A percentile compares a stretch with the other conserved stretches of the same genome.
phyloP scores from a whole-genome alignment of 2,888 invertebrate genomes.

The Erpobdella octoculata region DNA sequence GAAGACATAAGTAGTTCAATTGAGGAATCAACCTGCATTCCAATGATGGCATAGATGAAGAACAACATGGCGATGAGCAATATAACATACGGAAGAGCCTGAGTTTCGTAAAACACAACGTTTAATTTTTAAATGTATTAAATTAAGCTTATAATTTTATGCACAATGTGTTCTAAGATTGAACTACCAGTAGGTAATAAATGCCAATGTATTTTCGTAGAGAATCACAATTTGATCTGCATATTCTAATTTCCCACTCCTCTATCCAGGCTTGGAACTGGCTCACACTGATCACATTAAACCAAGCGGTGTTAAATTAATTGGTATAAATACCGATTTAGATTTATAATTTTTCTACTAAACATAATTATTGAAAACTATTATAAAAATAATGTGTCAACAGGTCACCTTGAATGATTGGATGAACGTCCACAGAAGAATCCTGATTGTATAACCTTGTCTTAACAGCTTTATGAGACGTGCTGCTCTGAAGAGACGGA shows the following conservation, averaged over 20 bases:
- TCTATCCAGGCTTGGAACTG: background rate
- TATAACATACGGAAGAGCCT: conserved; percentile 99
- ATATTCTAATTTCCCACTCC: background rate
- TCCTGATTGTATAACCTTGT: conserved; percentile 98
- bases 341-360: no score
- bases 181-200: no score
- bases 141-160: no score
- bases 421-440: conserved; percentile 98
- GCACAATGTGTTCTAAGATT: no score
- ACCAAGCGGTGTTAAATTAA: no score
- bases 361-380: background rate
- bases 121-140: no score
- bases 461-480: conserved; percentile 95
- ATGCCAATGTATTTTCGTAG: no score
- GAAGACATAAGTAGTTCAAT: background rate
- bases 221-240: no score
- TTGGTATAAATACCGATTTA: no score
- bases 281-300: no score
- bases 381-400: background rate
- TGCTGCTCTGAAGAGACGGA: conserved; percentile 96
- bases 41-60: conserved; percentile 99
- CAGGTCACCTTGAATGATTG: conserved; percentile 86
- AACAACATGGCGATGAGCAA: conserved; percentile 99
- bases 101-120: conserved; percentile 41
- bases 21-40: conserved; percentile 66